A percentile compares a stretch with the other conserved stretches of the same genome.
Evolutionary conservation across 2,888 invertebrate genomes (phyloP).

Genomic region (Conops quadrifasciatus): DNA sequence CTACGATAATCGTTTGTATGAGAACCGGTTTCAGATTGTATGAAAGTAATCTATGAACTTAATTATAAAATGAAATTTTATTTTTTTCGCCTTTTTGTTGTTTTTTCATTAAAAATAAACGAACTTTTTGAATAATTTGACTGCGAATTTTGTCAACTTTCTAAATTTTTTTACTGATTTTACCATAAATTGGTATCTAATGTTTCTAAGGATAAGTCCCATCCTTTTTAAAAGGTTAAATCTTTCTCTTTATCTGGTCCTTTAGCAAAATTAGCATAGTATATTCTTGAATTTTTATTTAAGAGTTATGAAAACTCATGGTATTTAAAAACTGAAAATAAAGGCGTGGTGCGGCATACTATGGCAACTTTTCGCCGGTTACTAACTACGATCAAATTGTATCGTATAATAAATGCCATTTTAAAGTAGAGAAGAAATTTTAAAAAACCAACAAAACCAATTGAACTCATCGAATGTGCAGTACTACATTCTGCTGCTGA

Average conservation of each 20-base stretch:
- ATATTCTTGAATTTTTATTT: neutral
- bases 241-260: neutral
- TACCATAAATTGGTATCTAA: no score
- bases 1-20: no score
- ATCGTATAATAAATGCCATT: slow-evolving; percentile 29
- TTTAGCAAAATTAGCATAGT: neutral
- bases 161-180: no score
- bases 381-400: neutral
- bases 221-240: no score
- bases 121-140: no score
- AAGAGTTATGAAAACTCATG: neutral
- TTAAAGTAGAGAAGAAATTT: slow-evolving; percentile 2
- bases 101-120: no score
- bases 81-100: no score
- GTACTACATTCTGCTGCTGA: slow-evolving; percentile 1
- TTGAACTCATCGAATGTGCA: slow-evolving; percentile 15
- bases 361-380: neutral
- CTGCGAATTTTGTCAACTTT: no score
- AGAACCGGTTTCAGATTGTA: no score
- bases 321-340: neutral
- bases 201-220: no score
- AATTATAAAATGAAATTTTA: no score
- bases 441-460: neutral
- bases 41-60: no score
- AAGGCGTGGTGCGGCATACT: slow-evolving; percentile 5